Conservation (phyloP, 1,140 invertebrate genomes). For the Dendrolimus kikuchii region DNA sequence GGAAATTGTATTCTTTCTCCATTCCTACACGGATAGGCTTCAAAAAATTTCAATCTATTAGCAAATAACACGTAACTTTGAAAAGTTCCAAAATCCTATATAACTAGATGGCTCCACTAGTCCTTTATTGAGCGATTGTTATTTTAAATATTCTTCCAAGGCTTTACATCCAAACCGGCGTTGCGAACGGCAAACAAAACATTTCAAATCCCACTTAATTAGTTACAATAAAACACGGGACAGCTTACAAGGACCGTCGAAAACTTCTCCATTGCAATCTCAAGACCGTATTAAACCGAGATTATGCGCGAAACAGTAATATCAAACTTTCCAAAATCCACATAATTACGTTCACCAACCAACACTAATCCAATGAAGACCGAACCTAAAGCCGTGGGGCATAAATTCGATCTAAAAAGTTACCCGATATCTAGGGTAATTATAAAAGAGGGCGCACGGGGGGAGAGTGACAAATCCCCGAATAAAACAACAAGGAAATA, state of each 20-base stretch:
- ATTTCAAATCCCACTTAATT: background rate
- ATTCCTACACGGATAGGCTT: no score
- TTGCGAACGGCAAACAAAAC: no score
- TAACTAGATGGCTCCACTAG: no score
- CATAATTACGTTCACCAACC: slow-evolving; percentile 39
- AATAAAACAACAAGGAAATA: slow-evolving; percentile 74
- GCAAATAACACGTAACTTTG: no score
- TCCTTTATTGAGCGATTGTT: no score
- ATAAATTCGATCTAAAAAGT: slow-evolving; percentile 64
- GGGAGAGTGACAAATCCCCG: slow-evolving; percentile 65
- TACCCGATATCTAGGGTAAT: slow-evolving; percentile 63
- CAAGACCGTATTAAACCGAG: slow-evolving; percentile 17
- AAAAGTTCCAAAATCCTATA: no score
- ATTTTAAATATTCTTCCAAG: no score
- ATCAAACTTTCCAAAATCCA: slow-evolving; percentile 29
- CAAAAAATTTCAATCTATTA: no score
- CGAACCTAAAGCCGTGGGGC: slow-evolving; percentile 32
- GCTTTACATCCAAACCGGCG: no score
- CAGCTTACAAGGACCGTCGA: background rate
- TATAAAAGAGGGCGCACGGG: slow-evolving; percentile 50
- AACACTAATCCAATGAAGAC: slow-evolving; percentile 33
- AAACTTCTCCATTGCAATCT: slow-evolving; percentile 3
- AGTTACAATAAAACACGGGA: background rate
- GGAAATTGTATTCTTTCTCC: no score
- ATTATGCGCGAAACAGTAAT: slow-evolving; percentile 19